Evolutionary conservation across 2,797 vertebrate genomes (phyloP).

Genomic region (Coreius guichenoti): DNA sequence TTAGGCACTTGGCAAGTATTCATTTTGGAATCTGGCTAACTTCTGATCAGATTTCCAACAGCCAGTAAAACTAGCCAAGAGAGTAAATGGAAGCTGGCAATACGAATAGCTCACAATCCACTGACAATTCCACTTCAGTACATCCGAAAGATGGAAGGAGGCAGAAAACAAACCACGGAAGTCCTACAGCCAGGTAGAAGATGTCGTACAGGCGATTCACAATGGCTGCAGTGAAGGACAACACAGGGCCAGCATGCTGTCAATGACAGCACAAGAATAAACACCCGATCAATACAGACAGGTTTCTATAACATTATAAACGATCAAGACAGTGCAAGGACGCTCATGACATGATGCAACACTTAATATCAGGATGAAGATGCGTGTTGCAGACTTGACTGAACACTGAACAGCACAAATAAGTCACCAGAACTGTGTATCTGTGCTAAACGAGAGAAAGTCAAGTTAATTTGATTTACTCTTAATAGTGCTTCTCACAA

Average conservation of each 20-base stretch:
- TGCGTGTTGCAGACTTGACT: not conserved
- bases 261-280: not conserved
- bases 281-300: constrained; percentile 1
- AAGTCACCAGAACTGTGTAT: not conserved
- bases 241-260: not conserved
- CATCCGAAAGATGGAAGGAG: not conserved
- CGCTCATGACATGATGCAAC: not conserved
- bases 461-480: not conserved
- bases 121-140: not conserved
- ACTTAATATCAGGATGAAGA: not conserved
- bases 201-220: not conserved
- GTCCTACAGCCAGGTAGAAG: not conserved
- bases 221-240: not conserved
- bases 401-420: not conserved
- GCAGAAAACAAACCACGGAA: not conserved
- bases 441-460: not conserved
- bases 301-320: constrained; percentile 12
- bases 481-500: not conserved
- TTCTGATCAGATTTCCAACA: constrained; percentile 12
- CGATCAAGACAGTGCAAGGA: not conserved
- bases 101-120: not conserved
- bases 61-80: constrained; percentile 8
- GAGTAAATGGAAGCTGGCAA: constrained; percentile 2
- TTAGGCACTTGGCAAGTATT: constrained; percentile 15
- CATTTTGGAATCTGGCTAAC: not conserved